Percentiles rank a stretch among this genome's conserved stretches.
Evolutionary conservation across 2,888 invertebrate genomes (phyloP).

Genomic region (Shargacucullia verbasci): DNA sequence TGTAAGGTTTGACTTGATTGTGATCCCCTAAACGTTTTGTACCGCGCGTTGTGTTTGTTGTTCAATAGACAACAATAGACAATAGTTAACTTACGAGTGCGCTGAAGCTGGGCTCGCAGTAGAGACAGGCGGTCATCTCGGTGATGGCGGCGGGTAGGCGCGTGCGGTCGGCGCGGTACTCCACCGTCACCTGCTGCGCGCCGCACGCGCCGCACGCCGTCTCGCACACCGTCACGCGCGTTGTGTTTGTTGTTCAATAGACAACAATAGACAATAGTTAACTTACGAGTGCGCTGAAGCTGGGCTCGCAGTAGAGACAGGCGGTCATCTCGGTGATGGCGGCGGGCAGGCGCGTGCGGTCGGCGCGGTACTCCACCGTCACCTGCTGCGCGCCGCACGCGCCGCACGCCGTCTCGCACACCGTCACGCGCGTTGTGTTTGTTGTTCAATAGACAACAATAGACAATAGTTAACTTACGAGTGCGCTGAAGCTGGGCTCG

Average conservation of each 20-base stretch:
- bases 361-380: constrained; percentile 78
- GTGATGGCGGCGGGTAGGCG: constrained; percentile 59
- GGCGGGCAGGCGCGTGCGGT: constrained; percentile 70
- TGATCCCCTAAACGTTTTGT: too few relatives aligned
- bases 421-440: too few relatives aligned
- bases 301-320: constrained; percentile 4
- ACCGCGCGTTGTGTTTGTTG: too few relatives aligned
- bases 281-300: background rate
- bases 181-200: constrained; percentile 65
- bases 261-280: too few relatives aligned
- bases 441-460: too few relatives aligned
- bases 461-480: too few relatives aligned
- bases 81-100: too few relatives aligned
- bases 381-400: constrained; percentile 88
- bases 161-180: constrained; percentile 81
- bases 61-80: too few relatives aligned
- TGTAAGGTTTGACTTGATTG: too few relatives aligned
- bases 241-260: too few relatives aligned
- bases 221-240: constrained; percentile 93
- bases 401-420: constrained; percentile 92
- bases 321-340: constrained; percentile 16
- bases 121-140: constrained; percentile 11
- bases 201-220: constrained; percentile 91
- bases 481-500: background rate
- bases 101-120: background rate